Base-by-base conservation (phyloP, 2,888 invertebrate species). In the Merodon equestris region DNA sequence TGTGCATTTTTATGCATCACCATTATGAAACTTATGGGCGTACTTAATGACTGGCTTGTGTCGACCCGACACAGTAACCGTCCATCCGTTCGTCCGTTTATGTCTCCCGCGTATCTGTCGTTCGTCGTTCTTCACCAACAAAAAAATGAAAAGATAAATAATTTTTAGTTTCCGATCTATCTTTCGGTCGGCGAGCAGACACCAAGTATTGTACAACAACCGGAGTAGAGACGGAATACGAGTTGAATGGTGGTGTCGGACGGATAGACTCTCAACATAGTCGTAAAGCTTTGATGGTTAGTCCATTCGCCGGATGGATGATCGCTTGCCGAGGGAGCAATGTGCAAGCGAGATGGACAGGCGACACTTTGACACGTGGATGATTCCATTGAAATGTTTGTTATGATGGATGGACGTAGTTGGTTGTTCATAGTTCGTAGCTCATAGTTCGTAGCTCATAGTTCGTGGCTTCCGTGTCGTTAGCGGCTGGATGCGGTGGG, bases 21-120 rank as follows among this genome's bases (percentile, higher is more conserved):
- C 68, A 74, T 79, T 74, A 81, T 81, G 79, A 72, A 82, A 81
- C 77, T 82, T 77, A 82, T 82, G 82, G 82, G 82, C 82, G 82
- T 82, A 81, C 71, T 81, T 82, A 82, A 82, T 79, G 81, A 81
- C 79, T 68, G 81, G 68, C 77, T 77, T 81, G 77, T 60, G 64
- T 81, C 67, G 70, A 2, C 2, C 27, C 27, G 7, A 27, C 27
- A 27, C 40, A n/a, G 40, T 9, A 51, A 34, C 54, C 51, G 61
- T 17, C 34, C 54, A 47, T 54, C 40, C 60, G 54, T 50, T 19
- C 9, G 40, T 5, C n/a, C n/a, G n/a, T n/a, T n/a, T n/a, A n/a
- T n/a, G n/a, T n/a, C n/a, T n/a, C n/a, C n/a, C n/a, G n/a, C n/a
- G n/a, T n/a, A n/a, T n/a, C 27, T 27, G 27, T 7, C 27, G 7